These are phyloP conservation scores for Drosophila antonietae DNA, from an alignment of 2,888 invertebrate species.

Conservation along the genomic window DNA sequence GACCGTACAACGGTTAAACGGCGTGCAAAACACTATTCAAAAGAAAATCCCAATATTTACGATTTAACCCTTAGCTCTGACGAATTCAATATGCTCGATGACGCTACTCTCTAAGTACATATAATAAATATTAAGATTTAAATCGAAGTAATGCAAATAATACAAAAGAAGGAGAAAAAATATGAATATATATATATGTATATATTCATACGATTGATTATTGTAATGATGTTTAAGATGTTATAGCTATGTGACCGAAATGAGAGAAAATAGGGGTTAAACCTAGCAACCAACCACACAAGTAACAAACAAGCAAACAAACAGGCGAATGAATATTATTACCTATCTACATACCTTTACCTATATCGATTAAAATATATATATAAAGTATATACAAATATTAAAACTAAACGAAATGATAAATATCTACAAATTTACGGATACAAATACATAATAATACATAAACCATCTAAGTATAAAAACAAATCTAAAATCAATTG, in stretches of 20 bases:
- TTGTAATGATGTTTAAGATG: conserved; percentile 77
- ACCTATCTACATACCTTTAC: conserved; percentile 80
- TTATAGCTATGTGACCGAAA: conserved; percentile 77
- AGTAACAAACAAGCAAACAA: conserved; percentile 49
- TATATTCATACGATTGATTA: conserved; percentile 63
- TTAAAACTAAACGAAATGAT: conserved; percentile 64
- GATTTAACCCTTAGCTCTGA: conserved; percentile 68
- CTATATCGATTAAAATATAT: conserved; percentile 76
- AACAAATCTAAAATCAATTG: conserved; percentile 72
- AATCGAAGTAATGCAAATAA: conserved; percentile 63
- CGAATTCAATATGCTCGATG: conserved; percentile 83
- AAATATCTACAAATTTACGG: conserved; percentile 76
- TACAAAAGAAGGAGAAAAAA: conserved; percentile 41
- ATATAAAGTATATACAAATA: conserved; percentile 64
- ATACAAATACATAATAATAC: conserved; percentile 67
- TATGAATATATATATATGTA: conserved; percentile 17
- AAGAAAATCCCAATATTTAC: conserved; percentile 41
- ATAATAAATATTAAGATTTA: conserved; percentile 66
- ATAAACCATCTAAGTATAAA: conserved; percentile 57
- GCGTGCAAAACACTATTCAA: conserved; percentile 42
- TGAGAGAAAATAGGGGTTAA: conserved; percentile 47
- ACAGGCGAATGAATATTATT: conserved; percentile 76
- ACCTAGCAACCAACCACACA: conserved; percentile 56
- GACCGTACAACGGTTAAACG: conserved; percentile 63
- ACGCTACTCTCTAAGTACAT: conserved; percentile 80